phyloP scores from a whole-genome alignment of 1,140 invertebrate genomes.

The Sitobion miscanthi region DNA sequence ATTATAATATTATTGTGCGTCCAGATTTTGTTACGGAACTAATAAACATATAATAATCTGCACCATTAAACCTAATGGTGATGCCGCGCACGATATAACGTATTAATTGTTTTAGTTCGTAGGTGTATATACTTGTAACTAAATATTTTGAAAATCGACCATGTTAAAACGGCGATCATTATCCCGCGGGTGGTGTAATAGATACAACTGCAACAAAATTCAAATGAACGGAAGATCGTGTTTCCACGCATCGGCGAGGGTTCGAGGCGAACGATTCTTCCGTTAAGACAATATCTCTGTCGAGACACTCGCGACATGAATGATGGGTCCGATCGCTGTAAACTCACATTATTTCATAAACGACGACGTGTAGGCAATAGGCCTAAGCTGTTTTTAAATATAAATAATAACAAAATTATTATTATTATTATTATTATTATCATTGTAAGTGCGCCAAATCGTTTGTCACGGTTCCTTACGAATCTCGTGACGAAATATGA shows the following conservation, averaged over 20 bases:
- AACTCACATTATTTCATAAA: not conserved
- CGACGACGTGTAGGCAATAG: not conserved
- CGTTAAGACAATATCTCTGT: not conserved
- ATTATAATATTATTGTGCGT: not conserved
- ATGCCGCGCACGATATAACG: not conserved
- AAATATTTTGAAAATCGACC: slow-evolving; percentile 19
- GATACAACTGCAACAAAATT: not conserved
- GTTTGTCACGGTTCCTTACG: not conserved
- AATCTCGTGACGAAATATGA: too few relatives aligned
- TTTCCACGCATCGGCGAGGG: not conserved
- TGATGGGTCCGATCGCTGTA: not conserved
- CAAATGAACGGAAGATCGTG: not conserved
- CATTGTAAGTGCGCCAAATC: not conserved
- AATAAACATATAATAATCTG: slow-evolving; percentile 21
- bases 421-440: too few relatives aligned
- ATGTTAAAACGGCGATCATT: not conserved
- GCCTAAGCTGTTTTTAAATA: not conserved
- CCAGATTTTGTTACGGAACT: not conserved
- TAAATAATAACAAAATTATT: too few relatives aligned
- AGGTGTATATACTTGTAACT: not conserved
- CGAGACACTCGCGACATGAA: not conserved
- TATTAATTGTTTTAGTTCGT: not conserved
- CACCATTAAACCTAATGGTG: not conserved
- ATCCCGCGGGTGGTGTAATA: not conserved
- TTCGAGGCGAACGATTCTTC: not conserved